Evolutionary conservation across 2,888 invertebrate species (phyloP), one percentile per base, ranked within the genome.

Genomic region (Ennomos fuscantarius): DNA sequence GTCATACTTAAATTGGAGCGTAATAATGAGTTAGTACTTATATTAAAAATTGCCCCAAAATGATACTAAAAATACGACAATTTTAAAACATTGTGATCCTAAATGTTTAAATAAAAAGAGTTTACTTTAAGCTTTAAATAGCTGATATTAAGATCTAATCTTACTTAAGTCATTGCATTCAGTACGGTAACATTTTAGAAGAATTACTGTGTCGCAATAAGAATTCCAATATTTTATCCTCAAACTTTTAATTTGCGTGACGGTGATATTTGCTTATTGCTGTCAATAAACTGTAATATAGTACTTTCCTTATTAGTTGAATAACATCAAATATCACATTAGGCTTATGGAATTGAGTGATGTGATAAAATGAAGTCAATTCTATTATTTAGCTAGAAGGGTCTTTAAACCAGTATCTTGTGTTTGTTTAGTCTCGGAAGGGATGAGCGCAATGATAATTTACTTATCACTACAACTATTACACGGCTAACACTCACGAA

Each of bases 101-200:
- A 52, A 55, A 48, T 24, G 13, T 56, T 42, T 56, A 45, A 37
- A 45, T 11, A 53, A 55, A 62, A 59, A 62, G 65, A 68, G 63
- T 68, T 68, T 65, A 65, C 43, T 65, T 65, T 62, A 53, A 68
- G 68, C 68, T 68, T 68, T 68, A 68, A 65, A 44, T 65, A 65
- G 63, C 65, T 59, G 15, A 58, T 65, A 56, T 57, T 47, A 56
- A 62, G 58, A 63, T 44, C 49, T 64, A 62, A 60, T 64, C 53
- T 62, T 64, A 52, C 39, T 55, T 63, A 63, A 55, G 49, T 36
- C 11, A 46, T 40, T 37, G 33, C 40, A 48, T 41, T 35, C 24
- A 24, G 32, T 41, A 24, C 24, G 24, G 24, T 24, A 9, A 45
- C 31, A 11, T 32, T 12, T 39, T 10, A 47, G 31, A 24, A 24